These are phyloP conservation scores for Popillia japonica DNA, from an alignment of 1,140 invertebrate genomes.

Conservation along the genomic window DNA sequence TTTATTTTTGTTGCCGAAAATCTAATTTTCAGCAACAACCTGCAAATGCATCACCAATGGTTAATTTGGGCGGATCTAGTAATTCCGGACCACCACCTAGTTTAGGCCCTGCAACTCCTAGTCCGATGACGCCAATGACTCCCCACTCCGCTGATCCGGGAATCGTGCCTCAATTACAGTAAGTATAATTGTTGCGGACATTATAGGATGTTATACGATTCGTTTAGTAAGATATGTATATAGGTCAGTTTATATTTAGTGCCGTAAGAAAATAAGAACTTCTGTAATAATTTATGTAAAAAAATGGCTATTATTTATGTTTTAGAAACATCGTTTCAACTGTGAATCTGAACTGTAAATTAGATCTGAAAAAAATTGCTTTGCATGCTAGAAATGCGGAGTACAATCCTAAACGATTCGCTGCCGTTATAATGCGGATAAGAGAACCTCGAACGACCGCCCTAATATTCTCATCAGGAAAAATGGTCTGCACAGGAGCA, in stretches of 20 bases:
- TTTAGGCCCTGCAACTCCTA: slow-evolving; percentile 78
- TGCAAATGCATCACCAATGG: slow-evolving; percentile 78
- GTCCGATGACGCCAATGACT: slow-evolving; percentile 92
- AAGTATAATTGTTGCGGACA: slow-evolving; percentile 59
- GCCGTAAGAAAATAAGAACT: no score
- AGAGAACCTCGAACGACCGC: slow-evolving; percentile 98
- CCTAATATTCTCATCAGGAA: slow-evolving; percentile 98
- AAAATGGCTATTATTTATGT: slow-evolving; percentile 55
- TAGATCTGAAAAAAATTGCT: slow-evolving; percentile 97
- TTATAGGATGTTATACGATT: no score
- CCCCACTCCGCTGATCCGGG: slow-evolving; percentile 93
- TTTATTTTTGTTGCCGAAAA: slow-evolving; percentile 5
- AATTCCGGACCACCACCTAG: slow-evolving; percentile 64
- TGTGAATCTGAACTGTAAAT: slow-evolving; percentile 94
- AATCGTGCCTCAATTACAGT: slow-evolving; percentile 95
- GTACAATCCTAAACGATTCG: slow-evolving; percentile 99
- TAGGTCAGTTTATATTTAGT: no score
- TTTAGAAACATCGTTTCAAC: slow-evolving; percentile 96
- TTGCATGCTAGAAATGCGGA: slow-evolving; percentile 99
- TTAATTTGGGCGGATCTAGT: slow-evolving; percentile 68
- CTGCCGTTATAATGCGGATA: slow-evolving; percentile 99
- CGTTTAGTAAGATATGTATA: no score
- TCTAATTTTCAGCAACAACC: slow-evolving; percentile 73
- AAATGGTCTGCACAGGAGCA: slow-evolving; percentile 99
- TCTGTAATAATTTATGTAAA: background rate